phyloP scores from a whole-genome alignment of 2,888 invertebrate species.

The Agriopis marginaria region DNA sequence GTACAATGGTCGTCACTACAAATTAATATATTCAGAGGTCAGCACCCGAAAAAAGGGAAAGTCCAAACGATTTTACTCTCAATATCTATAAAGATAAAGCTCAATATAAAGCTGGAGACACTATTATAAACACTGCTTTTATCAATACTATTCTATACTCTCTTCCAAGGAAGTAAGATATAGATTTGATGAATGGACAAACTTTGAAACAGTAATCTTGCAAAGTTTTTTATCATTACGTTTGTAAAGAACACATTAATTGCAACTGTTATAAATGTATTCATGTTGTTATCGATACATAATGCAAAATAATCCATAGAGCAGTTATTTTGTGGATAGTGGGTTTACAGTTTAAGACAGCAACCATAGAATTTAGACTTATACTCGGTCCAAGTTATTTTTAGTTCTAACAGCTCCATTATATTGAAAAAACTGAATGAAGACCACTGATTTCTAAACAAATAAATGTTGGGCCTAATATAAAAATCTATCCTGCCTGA shows the following conservation, averaged over 20 bases:
- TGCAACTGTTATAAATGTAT: conserved; percentile 63
- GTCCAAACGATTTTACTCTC: conserved; percentile 48
- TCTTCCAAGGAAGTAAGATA: conserved; percentile 40
- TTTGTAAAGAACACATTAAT: conserved; percentile 59
- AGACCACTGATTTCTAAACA: too few species aligned
- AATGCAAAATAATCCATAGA: not conserved
- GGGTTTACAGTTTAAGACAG: too few species aligned
- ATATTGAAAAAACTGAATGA: too few species aligned
- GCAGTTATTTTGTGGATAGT: too few species aligned
- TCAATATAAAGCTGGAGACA: conserved; percentile 40
- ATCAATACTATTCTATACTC: conserved; percentile 24
- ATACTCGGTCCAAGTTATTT: too few species aligned
- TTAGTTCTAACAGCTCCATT: too few species aligned
- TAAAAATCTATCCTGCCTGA: too few species aligned
- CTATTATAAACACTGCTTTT: conserved; percentile 1
- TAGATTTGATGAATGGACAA: conserved; percentile 36
- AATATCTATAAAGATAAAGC: conserved; percentile 39
- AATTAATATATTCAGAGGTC: conserved; percentile 83
- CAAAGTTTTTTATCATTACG: conserved; percentile 62
- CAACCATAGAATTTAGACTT: too few species aligned
- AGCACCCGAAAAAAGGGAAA: conserved; percentile 61
- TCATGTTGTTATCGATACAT: conserved; percentile 55
- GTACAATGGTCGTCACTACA: conserved; percentile 75
- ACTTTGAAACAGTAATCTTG: conserved; percentile 45
- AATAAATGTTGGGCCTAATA: too few species aligned